A percentile compares a stretch with the other conserved stretches of the same genome.
phyloP scores from a whole-genome alignment of 2,888 invertebrate genomes.

The Orthosia gothica region DNA sequence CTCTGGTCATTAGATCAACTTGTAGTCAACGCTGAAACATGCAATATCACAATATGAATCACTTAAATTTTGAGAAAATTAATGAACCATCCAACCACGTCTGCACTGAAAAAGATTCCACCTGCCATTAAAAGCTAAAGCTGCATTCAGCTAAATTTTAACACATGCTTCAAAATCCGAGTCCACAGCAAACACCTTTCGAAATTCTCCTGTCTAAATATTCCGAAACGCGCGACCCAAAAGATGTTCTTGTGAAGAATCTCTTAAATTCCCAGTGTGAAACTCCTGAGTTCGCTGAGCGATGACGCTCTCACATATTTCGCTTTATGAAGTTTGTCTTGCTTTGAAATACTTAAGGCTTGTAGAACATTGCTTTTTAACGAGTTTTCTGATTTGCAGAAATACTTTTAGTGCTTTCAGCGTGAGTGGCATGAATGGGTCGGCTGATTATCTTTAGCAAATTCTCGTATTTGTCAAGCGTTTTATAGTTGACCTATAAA shows the following conservation, averaged over 20 bases:
- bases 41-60: too few species aligned
- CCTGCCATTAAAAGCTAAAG: slow-evolving; percentile 6
- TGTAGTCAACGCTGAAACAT: too few species aligned
- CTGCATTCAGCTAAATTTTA: slow-evolving; percentile 3
- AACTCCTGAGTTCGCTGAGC: slow-evolving; percentile 78
- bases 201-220: slow-evolving; percentile 23
- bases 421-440: slow-evolving; percentile 13
- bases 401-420: slow-evolving; percentile 50
- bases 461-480: background rate
- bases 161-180: slow-evolving; percentile 17
- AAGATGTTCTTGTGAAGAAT: slow-evolving; percentile 48
- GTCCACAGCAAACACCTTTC: slow-evolving; percentile 12
- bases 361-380: slow-evolving; percentile 73
- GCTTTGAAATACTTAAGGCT: slow-evolving; percentile 71
- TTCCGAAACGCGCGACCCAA: slow-evolving; percentile 16
- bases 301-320: slow-evolving; percentile 80
- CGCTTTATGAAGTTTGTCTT: slow-evolving; percentile 75
- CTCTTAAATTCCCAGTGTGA: slow-evolving; percentile 64
- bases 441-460: background rate
- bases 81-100: background rate
- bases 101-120: background rate
- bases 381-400: slow-evolving; percentile 71
- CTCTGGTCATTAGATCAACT: too few species aligned
- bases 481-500: background rate
- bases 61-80: background rate